Conservation (phyloP, 2,113 vertebrate genomes). For the Otolemur garnettii region DNA sequence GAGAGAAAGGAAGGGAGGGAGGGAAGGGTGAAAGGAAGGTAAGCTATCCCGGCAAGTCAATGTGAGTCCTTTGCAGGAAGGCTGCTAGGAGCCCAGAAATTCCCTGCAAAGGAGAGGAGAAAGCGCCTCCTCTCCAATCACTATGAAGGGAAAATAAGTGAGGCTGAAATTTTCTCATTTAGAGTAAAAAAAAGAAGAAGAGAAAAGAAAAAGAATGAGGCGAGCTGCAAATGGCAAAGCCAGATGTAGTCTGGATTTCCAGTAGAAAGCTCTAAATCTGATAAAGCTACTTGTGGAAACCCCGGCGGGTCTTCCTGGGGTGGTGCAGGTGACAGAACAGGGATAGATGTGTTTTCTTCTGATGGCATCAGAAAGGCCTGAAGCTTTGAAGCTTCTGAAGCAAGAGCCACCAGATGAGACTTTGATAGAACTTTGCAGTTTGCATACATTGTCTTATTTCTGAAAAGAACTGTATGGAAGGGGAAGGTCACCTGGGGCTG, state of each 20-base stretch:
- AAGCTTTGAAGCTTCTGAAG: no score
- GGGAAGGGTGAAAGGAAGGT: no score
- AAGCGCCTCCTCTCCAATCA: neutral
- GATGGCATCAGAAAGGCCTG: neutral
- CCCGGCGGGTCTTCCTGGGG: neutral
- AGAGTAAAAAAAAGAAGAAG: no score
- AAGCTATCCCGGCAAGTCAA: neutral
- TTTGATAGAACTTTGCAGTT: neutral
- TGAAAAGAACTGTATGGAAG: neutral
- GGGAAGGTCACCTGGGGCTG: neutral
- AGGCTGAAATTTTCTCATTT: no score
- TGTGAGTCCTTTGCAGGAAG: neutral
- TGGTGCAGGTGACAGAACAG: neutral
- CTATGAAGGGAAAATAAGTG: neutral
- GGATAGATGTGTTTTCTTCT: neutral
- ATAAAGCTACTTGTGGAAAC: neutral
- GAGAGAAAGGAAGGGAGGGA: neutral
- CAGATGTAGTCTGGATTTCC: neutral
- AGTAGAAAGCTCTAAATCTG: neutral
- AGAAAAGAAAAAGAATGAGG: neutral
- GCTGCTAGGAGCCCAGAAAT: neutral
- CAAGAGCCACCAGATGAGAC: neutral
- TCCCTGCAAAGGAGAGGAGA: conserved; percentile 1
- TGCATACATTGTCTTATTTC: neutral
- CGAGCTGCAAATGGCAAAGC: neutral